phyloP scores from a whole-genome alignment of 2,888 invertebrate genomes.

The Pollenia amentaria region DNA sequence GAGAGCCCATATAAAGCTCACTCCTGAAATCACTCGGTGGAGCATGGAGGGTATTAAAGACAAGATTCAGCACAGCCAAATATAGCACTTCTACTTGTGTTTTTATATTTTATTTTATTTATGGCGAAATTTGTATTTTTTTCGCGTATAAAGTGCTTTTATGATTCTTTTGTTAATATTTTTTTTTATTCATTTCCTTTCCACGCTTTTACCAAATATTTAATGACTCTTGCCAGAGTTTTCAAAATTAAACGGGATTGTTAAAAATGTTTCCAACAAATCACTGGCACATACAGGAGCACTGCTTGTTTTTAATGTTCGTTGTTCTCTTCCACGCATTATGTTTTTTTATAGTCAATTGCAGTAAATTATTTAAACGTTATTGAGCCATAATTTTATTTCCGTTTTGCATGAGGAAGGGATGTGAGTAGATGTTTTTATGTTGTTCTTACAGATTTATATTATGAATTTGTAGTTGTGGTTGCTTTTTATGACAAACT shows the following conservation, averaged over 20 bases:
- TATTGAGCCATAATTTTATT: slow-evolving; percentile 47
- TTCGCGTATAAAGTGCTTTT: slow-evolving; percentile 2
- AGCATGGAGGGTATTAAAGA: too few relatives aligned
- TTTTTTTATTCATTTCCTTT: not conserved
- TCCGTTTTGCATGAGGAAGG: not conserved
- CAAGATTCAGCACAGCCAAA: too few relatives aligned
- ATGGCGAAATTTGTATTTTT: slow-evolving; percentile 38
- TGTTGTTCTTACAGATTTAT: slow-evolving; percentile 25
- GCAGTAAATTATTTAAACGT: slow-evolving; percentile 47
- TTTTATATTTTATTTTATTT: slow-evolving; percentile 16
- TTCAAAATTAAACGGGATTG: not conserved
- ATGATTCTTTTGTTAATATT: slow-evolving; percentile 32
- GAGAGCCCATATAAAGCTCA: too few relatives aligned
- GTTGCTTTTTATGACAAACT: not conserved
- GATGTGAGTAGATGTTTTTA: not conserved
- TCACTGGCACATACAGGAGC: not conserved
- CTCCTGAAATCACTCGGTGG: too few relatives aligned
- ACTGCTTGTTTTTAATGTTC: slow-evolving; percentile 5
- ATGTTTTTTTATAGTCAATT: slow-evolving; percentile 13
- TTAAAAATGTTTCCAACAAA: slow-evolving; percentile 28
- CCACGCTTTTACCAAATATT: not conserved
- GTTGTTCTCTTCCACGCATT: not conserved
- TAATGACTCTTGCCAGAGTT: slow-evolving; percentile 10
- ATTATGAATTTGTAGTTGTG: not conserved
- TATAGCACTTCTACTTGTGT: not conserved